Percentiles rank a stretch among this genome's conserved stretches.
phyloP scores from a whole-genome alignment of 1,140 invertebrate species.

The Ceratosolen solmsi region DNA sequence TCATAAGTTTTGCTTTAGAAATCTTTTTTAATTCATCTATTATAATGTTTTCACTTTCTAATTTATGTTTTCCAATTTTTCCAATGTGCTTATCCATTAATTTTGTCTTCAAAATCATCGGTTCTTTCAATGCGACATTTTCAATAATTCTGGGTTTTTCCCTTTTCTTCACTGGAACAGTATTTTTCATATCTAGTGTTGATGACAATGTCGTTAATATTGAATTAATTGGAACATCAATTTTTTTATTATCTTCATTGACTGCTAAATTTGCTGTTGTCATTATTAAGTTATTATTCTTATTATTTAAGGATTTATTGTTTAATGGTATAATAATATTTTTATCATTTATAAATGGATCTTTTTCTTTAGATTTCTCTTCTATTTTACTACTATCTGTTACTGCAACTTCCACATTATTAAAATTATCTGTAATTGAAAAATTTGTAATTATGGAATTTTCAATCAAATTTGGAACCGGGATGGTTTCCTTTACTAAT shows the following conservation, averaged over 20 bases:
- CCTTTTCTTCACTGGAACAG: slow-evolving; percentile 68
- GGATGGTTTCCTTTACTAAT: background rate
- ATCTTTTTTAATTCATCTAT: slow-evolving; percentile 52
- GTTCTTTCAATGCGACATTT: slow-evolving; percentile 67
- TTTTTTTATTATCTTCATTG: slow-evolving; percentile 55
- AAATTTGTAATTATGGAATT: slow-evolving; percentile 29
- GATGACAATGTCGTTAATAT: slow-evolving; percentile 56
- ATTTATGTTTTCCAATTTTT: slow-evolving; percentile 66
- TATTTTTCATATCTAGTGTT: slow-evolving; percentile 53
- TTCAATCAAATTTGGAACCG: background rate
- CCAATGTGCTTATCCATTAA: slow-evolving; percentile 61
- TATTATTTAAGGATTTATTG: background rate
- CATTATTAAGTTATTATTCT: slow-evolving; percentile 13
- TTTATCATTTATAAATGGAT: background rate
- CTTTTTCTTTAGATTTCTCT: slow-evolving; percentile 48
- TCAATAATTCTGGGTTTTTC: slow-evolving; percentile 71
- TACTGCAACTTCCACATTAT: slow-evolving; percentile 56
- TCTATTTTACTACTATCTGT: slow-evolving; percentile 55
- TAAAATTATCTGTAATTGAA: slow-evolving; percentile 45
- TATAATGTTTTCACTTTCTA: slow-evolving; percentile 56
- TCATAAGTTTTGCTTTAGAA: slow-evolving; percentile 64
- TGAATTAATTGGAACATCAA: slow-evolving; percentile 17
- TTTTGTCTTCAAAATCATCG: slow-evolving; percentile 68
- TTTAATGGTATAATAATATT: background rate
- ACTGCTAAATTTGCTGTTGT: background rate